phyloP scores from a whole-genome alignment of 2,797 vertebrate species.

The Paguma larvata region DNA sequence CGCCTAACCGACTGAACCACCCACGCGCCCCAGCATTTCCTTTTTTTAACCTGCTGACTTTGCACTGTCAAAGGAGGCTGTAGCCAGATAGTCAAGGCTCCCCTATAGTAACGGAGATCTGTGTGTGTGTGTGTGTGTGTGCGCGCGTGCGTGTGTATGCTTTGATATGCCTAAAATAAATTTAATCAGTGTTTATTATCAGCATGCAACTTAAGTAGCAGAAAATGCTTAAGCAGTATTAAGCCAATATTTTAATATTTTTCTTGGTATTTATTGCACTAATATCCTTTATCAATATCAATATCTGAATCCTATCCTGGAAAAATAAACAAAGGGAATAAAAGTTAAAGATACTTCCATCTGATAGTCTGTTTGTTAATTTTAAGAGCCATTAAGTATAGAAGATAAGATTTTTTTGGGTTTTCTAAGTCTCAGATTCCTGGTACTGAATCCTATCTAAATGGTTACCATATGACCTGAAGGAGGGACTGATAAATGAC shows the following conservation, averaged over 20 bases:
- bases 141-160: too few relatives aligned
- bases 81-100: neutral
- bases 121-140: neutral
- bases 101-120: neutral
- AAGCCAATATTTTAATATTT: neutral
- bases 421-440: neutral
- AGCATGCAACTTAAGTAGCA: neutral
- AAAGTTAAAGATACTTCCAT: conserved; percentile 9
- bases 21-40: too few relatives aligned
- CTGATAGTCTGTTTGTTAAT: conserved; percentile 6
- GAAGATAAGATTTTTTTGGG: neutral
- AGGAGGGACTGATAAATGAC: neutral
- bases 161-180: neutral
- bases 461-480: neutral
- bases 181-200: neutral
- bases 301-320: neutral
- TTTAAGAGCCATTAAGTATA: neutral
- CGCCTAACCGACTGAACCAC: too few relatives aligned
- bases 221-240: neutral
- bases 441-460: neutral
- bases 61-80: neutral
- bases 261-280: neutral
- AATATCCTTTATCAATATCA: neutral
- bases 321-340: conserved; percentile 25
- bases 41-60: neutral